Evolutionary conservation across 1,140 invertebrate genomes (phyloP).

Genomic region (Contarinia nasturtii): DNA sequence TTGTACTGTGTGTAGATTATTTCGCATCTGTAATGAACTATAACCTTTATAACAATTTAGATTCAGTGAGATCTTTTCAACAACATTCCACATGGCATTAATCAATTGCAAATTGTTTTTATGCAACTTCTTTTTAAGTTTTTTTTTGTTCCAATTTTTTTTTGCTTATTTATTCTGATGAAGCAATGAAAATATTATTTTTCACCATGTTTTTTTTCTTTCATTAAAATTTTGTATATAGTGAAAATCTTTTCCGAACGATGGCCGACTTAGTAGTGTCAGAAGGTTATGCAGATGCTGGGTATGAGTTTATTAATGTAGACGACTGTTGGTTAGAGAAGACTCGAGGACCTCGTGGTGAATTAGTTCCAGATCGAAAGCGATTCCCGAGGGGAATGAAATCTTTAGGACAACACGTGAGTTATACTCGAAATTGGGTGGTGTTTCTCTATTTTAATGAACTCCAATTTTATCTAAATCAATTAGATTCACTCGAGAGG

Average conservation of each 20-base stretch:
- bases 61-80: too few species aligned
- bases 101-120: too few species aligned
- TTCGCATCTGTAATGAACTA: too few species aligned
- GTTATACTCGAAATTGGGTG: too few species aligned
- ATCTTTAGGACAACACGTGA: slow-evolving; percentile 77
- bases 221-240: slow-evolving; percentile 33
- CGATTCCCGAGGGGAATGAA: slow-evolving; percentile 87
- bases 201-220: too few species aligned
- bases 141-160: too few species aligned
- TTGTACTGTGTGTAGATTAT: too few species aligned
- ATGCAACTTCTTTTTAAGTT: too few species aligned
- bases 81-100: too few species aligned
- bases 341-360: slow-evolving; percentile 48
- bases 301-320: slow-evolving; percentile 86
- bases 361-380: slow-evolving; percentile 66
- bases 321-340: slow-evolving; percentile 92
- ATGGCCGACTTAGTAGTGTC: slow-evolving; percentile 79
- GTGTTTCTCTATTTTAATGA: not conserved
- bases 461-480: not conserved
- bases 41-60: too few species aligned
- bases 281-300: slow-evolving; percentile 73
- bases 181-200: too few species aligned
- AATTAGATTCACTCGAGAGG: slow-evolving; percentile 76
- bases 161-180: not conserved
- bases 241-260: slow-evolving; percentile 76